A percentile compares a stretch with the other conserved stretches of the same genome.
Evolutionary conservation across 1,140 invertebrate species (phyloP).

Genomic region (Euschistus heros): DNA sequence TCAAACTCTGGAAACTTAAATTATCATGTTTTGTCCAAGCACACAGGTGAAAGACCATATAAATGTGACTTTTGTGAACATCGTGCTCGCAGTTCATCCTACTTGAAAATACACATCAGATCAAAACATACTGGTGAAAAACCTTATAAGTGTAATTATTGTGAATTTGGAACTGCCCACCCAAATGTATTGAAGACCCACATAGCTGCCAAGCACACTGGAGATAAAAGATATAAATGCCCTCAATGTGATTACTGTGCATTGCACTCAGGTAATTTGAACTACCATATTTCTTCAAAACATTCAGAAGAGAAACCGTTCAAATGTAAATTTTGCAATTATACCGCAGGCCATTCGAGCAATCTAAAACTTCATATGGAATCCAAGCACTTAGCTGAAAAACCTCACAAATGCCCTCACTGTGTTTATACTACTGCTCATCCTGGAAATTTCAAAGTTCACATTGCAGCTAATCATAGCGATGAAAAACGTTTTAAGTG

Average conservation of each 20-base stretch:
- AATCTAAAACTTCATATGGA: constrained; percentile 11
- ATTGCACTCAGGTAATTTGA: constrained; percentile 2
- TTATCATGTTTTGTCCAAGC: constrained; percentile 5
- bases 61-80: constrained; percentile 6
- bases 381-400: not conserved
- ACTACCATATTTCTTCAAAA: not conserved
- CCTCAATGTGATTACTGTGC: not conserved
- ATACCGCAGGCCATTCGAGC: not conserved
- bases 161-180: not conserved
- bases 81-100: not conserved
- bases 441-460: constrained; percentile 5
- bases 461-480: not conserved
- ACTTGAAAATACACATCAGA: not conserved
- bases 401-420: not conserved
- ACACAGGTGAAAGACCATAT: constrained; percentile 7
- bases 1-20: not conserved
- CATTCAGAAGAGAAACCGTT: constrained; percentile 2
- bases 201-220: constrained; percentile 9
- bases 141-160: not conserved
- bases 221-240: constrained; percentile 3
- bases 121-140: constrained; percentile 9
- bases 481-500: not conserved
- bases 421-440: not conserved
- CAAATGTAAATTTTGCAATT: not conserved
- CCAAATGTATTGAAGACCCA: constrained; percentile 2